Conservation (phyloP, 2,888 invertebrate species). For the Drosophila ezoana region DNA sequence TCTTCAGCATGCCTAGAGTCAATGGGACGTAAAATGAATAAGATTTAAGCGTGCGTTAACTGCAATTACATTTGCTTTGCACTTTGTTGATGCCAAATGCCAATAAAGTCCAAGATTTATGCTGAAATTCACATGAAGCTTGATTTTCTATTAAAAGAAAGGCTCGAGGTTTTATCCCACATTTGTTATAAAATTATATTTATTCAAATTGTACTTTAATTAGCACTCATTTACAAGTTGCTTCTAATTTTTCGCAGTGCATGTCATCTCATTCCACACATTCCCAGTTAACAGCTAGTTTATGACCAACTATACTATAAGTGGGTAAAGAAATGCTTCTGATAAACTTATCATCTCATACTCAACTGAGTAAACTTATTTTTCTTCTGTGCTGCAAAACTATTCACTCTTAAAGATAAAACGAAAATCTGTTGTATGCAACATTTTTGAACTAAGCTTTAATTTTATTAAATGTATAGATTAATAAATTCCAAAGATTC, state of each 20-base stretch:
- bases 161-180: neutral
- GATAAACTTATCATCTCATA: too few relatives aligned
- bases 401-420: too few relatives aligned
- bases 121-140: neutral
- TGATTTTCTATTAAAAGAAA: neutral
- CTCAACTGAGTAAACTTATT: too few relatives aligned
- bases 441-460: too few relatives aligned
- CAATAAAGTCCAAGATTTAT: too few relatives aligned
- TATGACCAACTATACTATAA: neutral
- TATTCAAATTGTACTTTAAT: neutral
- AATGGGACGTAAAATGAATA: neutral
- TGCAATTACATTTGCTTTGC: conserved; percentile 2
- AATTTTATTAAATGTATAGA: too few relatives aligned
- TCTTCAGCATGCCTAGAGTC: neutral
- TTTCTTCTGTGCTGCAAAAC: too few relatives aligned
- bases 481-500: too few relatives aligned
- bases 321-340: neutral
- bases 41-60: neutral
- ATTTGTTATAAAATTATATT: neutral
- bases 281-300: neutral
- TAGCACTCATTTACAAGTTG: conserved; percentile 8
- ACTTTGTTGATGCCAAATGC: neutral
- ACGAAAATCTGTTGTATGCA: too few relatives aligned
- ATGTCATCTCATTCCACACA: neutral
- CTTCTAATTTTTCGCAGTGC: neutral